A percentile compares a stretch with the other conserved stretches of the same genome.
Conservation (phyloP, 2,113 vertebrate species). For the Gorsachius goisagi region DNA sequence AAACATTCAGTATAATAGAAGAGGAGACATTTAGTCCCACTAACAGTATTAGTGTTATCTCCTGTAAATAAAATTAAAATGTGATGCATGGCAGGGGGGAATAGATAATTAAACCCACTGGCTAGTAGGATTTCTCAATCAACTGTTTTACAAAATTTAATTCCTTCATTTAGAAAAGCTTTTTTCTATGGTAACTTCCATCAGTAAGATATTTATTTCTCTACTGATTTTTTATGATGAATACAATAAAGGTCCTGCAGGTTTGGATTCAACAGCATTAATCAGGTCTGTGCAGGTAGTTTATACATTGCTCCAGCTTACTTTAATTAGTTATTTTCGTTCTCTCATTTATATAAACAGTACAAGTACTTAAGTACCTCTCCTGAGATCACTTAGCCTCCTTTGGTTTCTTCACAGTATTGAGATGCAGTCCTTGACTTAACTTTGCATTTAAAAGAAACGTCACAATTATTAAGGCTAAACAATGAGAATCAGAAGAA, state of each 20-base stretch:
- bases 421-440: not conserved
- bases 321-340: constrained; percentile 18
- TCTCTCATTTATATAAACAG: not conserved
- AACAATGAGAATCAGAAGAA: not conserved
- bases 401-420: not conserved
- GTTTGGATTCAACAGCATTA: not conserved
- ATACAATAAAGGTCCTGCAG: not conserved
- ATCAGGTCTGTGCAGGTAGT: not conserved
- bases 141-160: not conserved
- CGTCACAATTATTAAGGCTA: not conserved
- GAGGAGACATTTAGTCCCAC: not conserved
- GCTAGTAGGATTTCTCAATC: not conserved
- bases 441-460: constrained; percentile 8
- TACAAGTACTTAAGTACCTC: not conserved
- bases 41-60: not conserved
- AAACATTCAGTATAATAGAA: not conserved
- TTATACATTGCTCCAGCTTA: not conserved
- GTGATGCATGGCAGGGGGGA: not conserved
- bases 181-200: not conserved
- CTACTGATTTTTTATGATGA: not conserved
- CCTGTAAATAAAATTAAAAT: not conserved
- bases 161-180: not conserved
- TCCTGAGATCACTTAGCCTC: constrained; percentile 21
- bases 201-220: not conserved
- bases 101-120: not conserved